A percentile compares a stretch with the other conserved stretches of the same genome.
Evolutionary conservation across 2,113 vertebrate genomes (phyloP).

Genomic region (Pelusios castaneus): DNA sequence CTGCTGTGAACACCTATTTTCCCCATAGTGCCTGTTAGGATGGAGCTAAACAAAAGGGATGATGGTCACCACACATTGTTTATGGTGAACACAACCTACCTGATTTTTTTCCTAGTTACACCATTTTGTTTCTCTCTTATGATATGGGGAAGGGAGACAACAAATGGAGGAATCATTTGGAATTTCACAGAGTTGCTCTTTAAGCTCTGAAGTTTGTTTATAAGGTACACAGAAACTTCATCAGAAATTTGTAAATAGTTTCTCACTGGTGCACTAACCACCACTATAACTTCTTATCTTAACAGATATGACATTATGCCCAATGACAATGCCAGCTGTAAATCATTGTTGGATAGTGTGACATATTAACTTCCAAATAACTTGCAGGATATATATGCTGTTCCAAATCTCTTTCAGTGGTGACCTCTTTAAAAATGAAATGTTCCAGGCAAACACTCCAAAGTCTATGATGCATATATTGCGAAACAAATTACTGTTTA

Average conservation of each 20-base stretch:
- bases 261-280: not conserved
- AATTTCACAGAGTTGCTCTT: slow-evolving; percentile 29
- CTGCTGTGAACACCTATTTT: not conserved
- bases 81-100: not conserved
- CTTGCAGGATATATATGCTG: slow-evolving; percentile 53
- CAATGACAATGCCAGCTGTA: slow-evolving; percentile 18
- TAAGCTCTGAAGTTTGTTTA: slow-evolving; percentile 42
- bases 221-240: not conserved
- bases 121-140: not conserved
- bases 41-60: not conserved
- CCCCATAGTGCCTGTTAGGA: not conserved
- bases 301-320: not conserved
- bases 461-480: slow-evolving; percentile 59
- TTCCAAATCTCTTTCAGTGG: slow-evolving; percentile 65
- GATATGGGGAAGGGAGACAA: not conserved
- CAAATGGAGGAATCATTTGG: not conserved
- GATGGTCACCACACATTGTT: not conserved
- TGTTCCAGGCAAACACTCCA: slow-evolving; percentile 57
- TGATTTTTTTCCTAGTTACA: not conserved
- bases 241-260: slow-evolving; percentile 16
- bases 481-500: slow-evolving; percentile 75
- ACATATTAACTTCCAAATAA: slow-evolving; percentile 67
- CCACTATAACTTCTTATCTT: not conserved
- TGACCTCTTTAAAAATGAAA: slow-evolving; percentile 71
- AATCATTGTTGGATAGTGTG: slow-evolving; percentile 27